A percentile compares a stretch with the other conserved stretches of the same genome.
Evolutionary conservation across 2,113 vertebrate genomes (phyloP).

Genomic region (Varanus komodoensis): DNA sequence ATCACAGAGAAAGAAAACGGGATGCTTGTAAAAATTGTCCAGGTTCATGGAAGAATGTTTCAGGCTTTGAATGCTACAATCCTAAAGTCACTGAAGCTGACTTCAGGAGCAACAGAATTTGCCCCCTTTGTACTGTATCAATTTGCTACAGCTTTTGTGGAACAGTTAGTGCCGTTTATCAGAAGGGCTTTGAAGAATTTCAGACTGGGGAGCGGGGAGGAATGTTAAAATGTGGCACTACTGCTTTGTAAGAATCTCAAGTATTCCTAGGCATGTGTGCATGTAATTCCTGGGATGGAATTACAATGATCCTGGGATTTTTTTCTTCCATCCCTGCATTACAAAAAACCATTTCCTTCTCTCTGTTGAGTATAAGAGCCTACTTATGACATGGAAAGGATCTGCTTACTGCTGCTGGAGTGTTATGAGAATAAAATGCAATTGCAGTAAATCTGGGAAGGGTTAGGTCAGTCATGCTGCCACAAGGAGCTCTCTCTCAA

Average conservation of each 20-base stretch:
- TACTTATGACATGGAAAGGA: not conserved
- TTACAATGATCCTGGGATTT: not conserved
- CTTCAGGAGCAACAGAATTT: not conserved
- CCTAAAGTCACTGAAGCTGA: not conserved
- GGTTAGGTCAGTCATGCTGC: no score
- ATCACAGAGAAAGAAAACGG: not conserved
- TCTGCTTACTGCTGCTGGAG: no score
- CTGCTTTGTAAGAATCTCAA: not conserved
- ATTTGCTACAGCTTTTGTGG: not conserved
- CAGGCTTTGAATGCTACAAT: not conserved
- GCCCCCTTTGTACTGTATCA: not conserved
- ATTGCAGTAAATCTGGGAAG: no score
- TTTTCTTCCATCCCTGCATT: not conserved
- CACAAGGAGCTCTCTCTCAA: no score
- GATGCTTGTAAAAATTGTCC: not conserved
- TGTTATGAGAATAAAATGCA: not conserved
- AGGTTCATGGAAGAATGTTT: not conserved
- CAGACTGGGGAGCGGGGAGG: not conserved
- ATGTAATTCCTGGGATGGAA: not conserved
- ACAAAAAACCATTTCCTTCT: not conserved
- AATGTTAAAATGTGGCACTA: not conserved
- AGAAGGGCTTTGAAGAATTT: not conserved
- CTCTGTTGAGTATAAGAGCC: not conserved
- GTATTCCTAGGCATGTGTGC: not conserved
- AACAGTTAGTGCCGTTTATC: not conserved